Evolutionary conservation across 2,797 vertebrate species (phyloP).

Genomic region (Coregonus sp.): DNA sequence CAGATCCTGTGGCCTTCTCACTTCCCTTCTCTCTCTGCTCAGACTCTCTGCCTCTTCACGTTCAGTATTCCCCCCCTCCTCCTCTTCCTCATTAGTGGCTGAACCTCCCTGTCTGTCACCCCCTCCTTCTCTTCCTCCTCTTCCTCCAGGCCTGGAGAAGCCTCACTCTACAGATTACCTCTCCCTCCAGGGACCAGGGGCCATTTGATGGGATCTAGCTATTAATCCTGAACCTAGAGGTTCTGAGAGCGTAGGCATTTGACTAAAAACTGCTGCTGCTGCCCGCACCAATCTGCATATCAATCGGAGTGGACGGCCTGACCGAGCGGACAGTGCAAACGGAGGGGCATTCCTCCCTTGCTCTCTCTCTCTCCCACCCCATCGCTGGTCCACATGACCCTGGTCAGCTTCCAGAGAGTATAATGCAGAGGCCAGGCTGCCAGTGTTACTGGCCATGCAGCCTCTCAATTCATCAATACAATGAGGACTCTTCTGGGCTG

Average conservation of each 20-base stretch:
- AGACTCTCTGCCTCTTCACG: constrained; percentile 6
- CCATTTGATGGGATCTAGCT: constrained; percentile 48
- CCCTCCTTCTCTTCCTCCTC: constrained; percentile 17
- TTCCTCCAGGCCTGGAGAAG: constrained; percentile 20
- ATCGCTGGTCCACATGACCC: constrained; percentile 2
- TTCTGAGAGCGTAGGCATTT: constrained; percentile 56
- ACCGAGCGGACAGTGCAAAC: constrained; percentile 32
- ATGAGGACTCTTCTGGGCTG: constrained; percentile 76
- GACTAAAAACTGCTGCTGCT: constrained; percentile 52
- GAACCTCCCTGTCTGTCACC: constrained; percentile 8
- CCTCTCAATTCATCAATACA: constrained; percentile 71
- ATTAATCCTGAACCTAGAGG: constrained; percentile 51
- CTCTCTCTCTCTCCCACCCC: constrained; percentile 4
- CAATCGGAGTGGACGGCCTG: constrained; percentile 41
- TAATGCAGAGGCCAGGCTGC: constrained; percentile 57
- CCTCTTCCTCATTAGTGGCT: constrained; percentile 6
- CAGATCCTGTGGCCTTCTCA: neutral
- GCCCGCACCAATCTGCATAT: constrained; percentile 58
- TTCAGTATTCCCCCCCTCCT: constrained; percentile 14
- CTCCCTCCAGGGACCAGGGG: constrained; percentile 24
- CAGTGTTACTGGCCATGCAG: constrained; percentile 39
- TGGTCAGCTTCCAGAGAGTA: constrained; percentile 55
- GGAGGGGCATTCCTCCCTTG: constrained; percentile 33
- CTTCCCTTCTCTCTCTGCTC: neutral
- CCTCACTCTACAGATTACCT: constrained; percentile 33